Evolutionary conservation across 37 sponge, comb jelly and placozoan species (phyloP).

Genomic region (Beroe forskalii): DNA sequence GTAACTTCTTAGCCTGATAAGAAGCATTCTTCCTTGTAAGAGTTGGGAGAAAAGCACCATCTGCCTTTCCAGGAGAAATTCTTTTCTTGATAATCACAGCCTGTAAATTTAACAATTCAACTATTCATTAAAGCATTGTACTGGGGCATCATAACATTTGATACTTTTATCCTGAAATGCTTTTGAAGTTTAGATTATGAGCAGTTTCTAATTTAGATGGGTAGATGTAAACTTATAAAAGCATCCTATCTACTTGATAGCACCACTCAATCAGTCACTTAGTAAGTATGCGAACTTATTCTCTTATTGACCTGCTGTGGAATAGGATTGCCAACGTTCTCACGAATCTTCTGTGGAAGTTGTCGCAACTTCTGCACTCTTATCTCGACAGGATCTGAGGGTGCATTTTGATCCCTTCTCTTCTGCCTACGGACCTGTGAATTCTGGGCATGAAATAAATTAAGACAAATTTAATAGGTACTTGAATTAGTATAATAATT

Average conservation of each 20-base stretch:
- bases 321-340: background rate
- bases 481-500: no score
- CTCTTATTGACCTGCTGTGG: constrained; percentile 37
- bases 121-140: no score
- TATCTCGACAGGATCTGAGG: constrained; percentile 30
- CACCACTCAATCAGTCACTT: no score
- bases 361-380: constrained; percentile 44
- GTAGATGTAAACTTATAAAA: no score
- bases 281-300: no score
- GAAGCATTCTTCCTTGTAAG: background rate
- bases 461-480: background rate
- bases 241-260: no score
- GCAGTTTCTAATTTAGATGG: no score
- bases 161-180: no score
- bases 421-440: constrained; percentile 35
- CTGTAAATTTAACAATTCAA: no score
- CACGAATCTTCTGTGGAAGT: background rate
- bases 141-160: no score
- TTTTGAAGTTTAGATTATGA: no score
- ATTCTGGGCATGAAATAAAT: background rate
- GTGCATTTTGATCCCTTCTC: background rate
- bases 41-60: background rate
- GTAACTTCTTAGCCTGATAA: background rate
- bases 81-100: background rate
- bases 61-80: background rate